Evolutionary conservation across 1,140 invertebrate genomes (phyloP), one percentile per base, ranked within the genome.

Genomic region (Hyles vespertilio): DNA sequence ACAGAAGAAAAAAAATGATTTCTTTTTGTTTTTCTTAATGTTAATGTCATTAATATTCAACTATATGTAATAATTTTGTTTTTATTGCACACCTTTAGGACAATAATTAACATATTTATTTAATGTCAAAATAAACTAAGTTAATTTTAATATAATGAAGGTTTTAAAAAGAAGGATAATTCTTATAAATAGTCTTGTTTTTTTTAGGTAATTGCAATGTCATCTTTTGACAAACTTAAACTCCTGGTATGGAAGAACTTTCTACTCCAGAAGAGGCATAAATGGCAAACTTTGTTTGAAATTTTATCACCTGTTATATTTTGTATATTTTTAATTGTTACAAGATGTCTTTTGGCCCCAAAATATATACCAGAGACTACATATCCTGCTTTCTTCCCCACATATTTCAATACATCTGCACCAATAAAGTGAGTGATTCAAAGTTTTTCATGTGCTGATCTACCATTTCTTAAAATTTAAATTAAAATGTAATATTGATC

Each of bases 171-270:
- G 9, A 33, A 33, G 11, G 8, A 33, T 51, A 34, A 32, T 51
- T 51, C 32, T 0, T 32, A 9, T 51, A 5, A 10, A 32, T 51
- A 7, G 7, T 33, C 32, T 8, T 51, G 22, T 51, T 32, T 51
- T 9, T 51, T 51, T 33, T 34, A 51, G 50, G 33, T 32, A 9
- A 22, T 34, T 33, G 33, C 9, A 56, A 88, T 88, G 83, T 77
- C 75, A 56, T 64, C 74, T 6, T 77, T 66, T 71, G 79, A 91
- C 51, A 93, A 93, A 79, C 91, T 94, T 77, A 78, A 85, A 51
- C 90, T 97, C 5, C 87, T 97, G 7, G 86, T 96, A 60, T 97
- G 96, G 96, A 97, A 97, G 81, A 97, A 97, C 79, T 95, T 93
- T 89, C 89, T 93, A 9, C 87, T 97, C 8, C 94, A 96, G 86